phyloP scores from a whole-genome alignment of 2,888 invertebrate genomes.

The Eulithis testata region DNA sequence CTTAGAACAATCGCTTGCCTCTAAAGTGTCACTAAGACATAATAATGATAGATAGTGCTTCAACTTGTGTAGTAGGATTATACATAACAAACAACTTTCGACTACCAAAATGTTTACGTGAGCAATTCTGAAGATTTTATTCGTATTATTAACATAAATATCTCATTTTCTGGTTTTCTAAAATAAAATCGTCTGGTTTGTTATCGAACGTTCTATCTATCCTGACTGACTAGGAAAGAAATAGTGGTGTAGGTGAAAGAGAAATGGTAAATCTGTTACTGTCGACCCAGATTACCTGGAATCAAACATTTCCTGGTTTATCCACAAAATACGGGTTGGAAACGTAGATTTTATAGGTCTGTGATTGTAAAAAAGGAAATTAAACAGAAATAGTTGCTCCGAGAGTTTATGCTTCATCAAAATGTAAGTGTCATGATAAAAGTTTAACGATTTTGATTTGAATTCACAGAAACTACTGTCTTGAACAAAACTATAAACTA shows the following conservation, averaged over 20 bases:
- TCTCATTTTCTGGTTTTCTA: slow-evolving; percentile 20
- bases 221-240: slow-evolving; percentile 3
- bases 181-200: slow-evolving; percentile 4
- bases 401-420: slow-evolving; percentile 38
- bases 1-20: slow-evolving; percentile 74
- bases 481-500: slow-evolving; percentile 9
- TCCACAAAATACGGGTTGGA: slow-evolving; percentile 48
- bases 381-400: slow-evolving; percentile 30
- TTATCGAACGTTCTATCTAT: slow-evolving; percentile 3
- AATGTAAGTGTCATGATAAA: slow-evolving; percentile 31
- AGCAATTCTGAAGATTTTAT: slow-evolving; percentile 13
- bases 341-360: slow-evolving; percentile 40
- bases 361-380: slow-evolving; percentile 46
- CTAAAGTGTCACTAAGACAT: slow-evolving; percentile 73
- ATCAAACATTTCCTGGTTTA: slow-evolving; percentile 66
- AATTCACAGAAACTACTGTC: slow-evolving; percentile 11
- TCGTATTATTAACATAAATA: slow-evolving; percentile 3
- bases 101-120: slow-evolving; percentile 26
- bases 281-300: slow-evolving; percentile 64
- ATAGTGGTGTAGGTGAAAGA: slow-evolving; percentile 57
- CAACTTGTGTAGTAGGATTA: slow-evolving; percentile 56
- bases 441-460: slow-evolving; percentile 28
- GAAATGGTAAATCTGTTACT: slow-evolving; percentile 64
- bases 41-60: slow-evolving; percentile 65
- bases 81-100: slow-evolving; percentile 45